These are phyloP conservation scores for Myxocyprinus asiaticus DNA, from an alignment of 2,113 vertebrate species.

Conservation along the genomic window DNA sequence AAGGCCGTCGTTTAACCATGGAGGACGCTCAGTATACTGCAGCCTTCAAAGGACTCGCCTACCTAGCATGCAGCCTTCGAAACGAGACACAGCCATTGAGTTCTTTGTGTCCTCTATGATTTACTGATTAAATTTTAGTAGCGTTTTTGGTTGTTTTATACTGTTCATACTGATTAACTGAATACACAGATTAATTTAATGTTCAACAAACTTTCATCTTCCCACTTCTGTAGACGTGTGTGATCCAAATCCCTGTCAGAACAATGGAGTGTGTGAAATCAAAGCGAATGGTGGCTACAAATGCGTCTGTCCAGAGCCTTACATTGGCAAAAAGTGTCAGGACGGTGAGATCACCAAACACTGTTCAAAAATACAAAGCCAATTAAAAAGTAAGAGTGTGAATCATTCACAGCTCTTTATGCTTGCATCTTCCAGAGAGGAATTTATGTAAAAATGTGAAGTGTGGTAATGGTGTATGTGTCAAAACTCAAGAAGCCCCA, in stretches of 20 bases:
- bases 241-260: constrained; percentile 66
- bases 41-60: no score
- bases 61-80: no score
- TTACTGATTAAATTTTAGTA: no score
- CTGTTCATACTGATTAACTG: background rate
- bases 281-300: constrained; percentile 14
- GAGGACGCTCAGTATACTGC: no score
- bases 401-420: background rate
- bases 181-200: background rate
- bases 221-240: constrained; percentile 56
- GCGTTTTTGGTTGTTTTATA: background rate
- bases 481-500: constrained; percentile 48
- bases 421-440: constrained; percentile 55
- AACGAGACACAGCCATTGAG: no score
- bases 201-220: background rate
- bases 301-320: constrained; percentile 63
- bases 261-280: constrained; percentile 54
- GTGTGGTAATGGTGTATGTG: constrained; percentile 65
- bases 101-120: no score
- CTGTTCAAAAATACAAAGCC: no score
- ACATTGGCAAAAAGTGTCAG: constrained; percentile 63
- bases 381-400: no score
- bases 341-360: constrained; percentile 50
- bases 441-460: constrained; percentile 60
- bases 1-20: no score